Evolutionary conservation across 2,113 vertebrate genomes (phyloP), one percentile per base, ranked within the genome.

Genomic region (Hippocampus guttulatus): DNA sequence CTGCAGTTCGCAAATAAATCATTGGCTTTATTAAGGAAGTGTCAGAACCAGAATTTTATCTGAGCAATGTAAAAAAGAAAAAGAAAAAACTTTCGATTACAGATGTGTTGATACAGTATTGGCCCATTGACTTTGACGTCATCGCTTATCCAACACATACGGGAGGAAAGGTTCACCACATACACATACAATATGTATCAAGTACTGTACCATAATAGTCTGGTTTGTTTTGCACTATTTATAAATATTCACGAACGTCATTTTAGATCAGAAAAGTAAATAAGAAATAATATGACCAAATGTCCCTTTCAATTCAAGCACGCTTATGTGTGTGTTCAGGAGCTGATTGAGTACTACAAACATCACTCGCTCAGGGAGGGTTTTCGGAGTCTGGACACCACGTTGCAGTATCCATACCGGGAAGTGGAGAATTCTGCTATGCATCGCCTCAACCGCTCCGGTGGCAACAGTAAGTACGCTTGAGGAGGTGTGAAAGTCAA

Each of bases 341-440:
- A 98, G 84, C 93, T 99, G 0, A 91, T 98, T 18, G 96, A 98
- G 70, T 98, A 98, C 82, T 99, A 99, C 83, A 96, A 96, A 68
- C 94, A 95, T 77, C 95, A 98, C 74, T 98, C 96, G 62, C 92
- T 99, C 51, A 95, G 94, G 84, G 97, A 98, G 91, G 97, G 96
- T 1, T 99, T 99, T 74, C 85, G 95, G 85, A 96, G 94, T 85
- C 89, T 99, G 86, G 96, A 98, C 84, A 99, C 96, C 2, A 97
- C 94, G 9, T 93, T 99, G 62, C 95, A 95, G 68, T 96, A 94
- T 80, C 95, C 97, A 0, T 98, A 94, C 87, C 95, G 93, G 77
- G 94, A 95, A 70, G 85, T 90, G 0, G 96, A 98, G 80, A 96
- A 94, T 16, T 80, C 91, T 5, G 68, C 79, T 0, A 83, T 91